Evolutionary conservation across 2,113 vertebrate genomes (phyloP).

Genomic region (Pelodiscus sinensis): DNA sequence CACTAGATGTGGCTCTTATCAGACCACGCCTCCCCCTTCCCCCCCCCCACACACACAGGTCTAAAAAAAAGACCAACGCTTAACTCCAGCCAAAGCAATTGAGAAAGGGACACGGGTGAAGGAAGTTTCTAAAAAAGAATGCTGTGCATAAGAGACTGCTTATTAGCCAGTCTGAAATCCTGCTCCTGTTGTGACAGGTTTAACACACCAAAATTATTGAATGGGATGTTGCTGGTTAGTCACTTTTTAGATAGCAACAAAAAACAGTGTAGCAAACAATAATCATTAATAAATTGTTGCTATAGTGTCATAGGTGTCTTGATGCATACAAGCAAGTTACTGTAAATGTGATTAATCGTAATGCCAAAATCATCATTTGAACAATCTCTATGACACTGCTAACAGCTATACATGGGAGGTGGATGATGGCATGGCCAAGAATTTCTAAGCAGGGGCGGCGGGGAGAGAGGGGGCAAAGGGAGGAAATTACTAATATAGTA

Average conservation of each 20-base stretch:
- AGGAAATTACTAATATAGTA: too few species aligned
- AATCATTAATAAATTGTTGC: neutral
- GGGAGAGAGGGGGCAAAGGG: too few species aligned
- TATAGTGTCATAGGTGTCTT: neutral
- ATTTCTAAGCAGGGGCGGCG: neutral
- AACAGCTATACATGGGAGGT: neutral
- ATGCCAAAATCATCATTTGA: neutral
- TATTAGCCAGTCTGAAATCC: neutral
- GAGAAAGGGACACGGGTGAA: neutral
- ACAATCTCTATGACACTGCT: neutral
- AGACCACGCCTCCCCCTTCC: too few species aligned
- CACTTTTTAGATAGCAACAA: neutral
- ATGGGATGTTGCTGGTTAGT: neutral
- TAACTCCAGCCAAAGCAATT: neutral
- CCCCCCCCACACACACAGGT: neutral
- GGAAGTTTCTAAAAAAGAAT: neutral
- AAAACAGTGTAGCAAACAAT: neutral
- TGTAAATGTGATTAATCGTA: neutral
- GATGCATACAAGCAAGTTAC: neutral
- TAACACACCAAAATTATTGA: neutral
- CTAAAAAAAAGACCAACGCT: neutral
- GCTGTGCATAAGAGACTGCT: neutral
- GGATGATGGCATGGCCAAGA: neutral
- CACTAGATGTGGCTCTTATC: neutral
- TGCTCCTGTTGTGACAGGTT: neutral